phyloP scores from a whole-genome alignment of 1,140 invertebrate species.

The Philotrypesis tridentata region DNA sequence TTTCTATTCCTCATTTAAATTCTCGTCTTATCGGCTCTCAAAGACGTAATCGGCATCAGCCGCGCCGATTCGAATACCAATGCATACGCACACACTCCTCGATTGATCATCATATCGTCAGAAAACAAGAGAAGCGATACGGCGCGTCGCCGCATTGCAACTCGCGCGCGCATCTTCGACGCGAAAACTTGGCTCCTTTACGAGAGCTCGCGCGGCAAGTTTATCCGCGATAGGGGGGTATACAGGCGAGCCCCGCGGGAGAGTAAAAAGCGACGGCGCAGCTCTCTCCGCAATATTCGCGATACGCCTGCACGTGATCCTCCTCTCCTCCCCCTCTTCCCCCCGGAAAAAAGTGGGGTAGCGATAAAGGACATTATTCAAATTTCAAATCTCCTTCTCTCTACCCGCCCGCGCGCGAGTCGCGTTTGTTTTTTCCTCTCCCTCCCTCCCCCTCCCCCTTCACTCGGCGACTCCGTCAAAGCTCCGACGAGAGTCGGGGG shows the following conservation, averaged over 20 bases:
- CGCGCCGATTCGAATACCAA: no score
- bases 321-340: no score
- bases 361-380: constrained; percentile 71
- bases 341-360: constrained; percentile 43
- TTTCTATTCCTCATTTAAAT: no score
- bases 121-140: neutral
- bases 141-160: neutral
- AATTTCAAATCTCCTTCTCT: constrained; percentile 55
- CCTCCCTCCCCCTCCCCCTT: no score
- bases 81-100: neutral
- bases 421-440: neutral
- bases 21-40: no score
- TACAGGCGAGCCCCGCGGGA: no score
- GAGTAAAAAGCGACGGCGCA: constrained; percentile 50
- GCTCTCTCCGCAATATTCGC: constrained; percentile 62
- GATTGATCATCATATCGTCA: neutral
- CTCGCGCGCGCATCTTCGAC: neutral
- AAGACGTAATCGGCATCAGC: no score
- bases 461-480: constrained; percentile 3
- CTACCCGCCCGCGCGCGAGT: no score
- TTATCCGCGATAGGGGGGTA: constrained; percentile 56
- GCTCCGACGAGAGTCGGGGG: no score
- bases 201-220: constrained; percentile 38
- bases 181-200: constrained; percentile 14
- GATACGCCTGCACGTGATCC: constrained; percentile 56